Base-by-base conservation (phyloP, 2,888 invertebrate genomes). In the Drosophila monieri region DNA sequence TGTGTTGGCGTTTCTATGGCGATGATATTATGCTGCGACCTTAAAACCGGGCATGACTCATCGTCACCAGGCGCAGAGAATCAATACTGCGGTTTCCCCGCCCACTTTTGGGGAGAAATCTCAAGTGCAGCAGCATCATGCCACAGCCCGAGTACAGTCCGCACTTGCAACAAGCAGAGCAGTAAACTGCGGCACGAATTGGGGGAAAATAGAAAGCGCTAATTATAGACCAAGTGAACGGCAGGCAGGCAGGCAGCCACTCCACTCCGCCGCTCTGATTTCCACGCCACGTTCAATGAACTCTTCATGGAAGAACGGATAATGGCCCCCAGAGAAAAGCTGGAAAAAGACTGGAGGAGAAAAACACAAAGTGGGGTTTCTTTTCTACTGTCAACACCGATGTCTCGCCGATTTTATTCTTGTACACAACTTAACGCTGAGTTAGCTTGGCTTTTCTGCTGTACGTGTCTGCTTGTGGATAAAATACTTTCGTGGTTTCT, bases 361-460 rank as follows among this genome's bases (percentile, higher is more conserved):
- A 54, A 62, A 27, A 15, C 51, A 56, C 51, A 56, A 60, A 39
- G 69, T 12, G 9, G 21, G 14, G 5, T 58, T 76, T 61, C 65
- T 60, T 60, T 74, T 66, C 48, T 75, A 60, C 67, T 78, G 52
- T 57, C 61, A 73, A 85, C 78, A 81, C 76, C 68, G 72, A 62
- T 72, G 57, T 73, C 47, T 39, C 61, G 80, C 85, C 64, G 69
- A 59, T 72, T 81, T 86, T 81, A 78, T 81, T 85, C 49, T 66
- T 37, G 47, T 77, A 80, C 77, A 80, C 69, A 73, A 64, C 70
- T 64, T 60, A 68, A 58, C 67, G 76, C 65, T 48, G 56, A 39
- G 59, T 57, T 55, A 39, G 41, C 18, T 44, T 37, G 51, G 37
- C 61, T 52, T 51, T 25, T 48, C 27, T 62, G 37, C 48, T 58